A percentile compares a stretch with the other conserved stretches of the same genome.
phyloP scores from a whole-genome alignment of 2,797 vertebrate genomes.

The Sebastes ruberrimus region DNA sequence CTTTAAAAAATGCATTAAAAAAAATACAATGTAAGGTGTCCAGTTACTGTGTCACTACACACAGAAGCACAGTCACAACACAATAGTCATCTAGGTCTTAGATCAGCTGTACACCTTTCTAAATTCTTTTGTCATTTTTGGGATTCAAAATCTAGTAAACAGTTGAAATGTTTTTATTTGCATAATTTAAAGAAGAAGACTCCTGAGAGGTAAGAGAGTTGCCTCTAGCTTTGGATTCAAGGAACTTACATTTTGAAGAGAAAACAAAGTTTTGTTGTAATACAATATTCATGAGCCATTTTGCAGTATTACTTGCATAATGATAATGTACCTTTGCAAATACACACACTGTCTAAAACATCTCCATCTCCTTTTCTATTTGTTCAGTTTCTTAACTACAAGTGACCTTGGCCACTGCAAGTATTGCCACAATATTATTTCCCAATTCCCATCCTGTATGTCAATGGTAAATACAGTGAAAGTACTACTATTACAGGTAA shows the following conservation, averaged over 20 bases:
- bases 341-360: not conserved
- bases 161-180: not conserved
- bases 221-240: not conserved
- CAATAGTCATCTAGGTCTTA: not conserved
- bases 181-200: not conserved
- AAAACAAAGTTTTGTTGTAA: not conserved
- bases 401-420: not conserved
- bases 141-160: not conserved
- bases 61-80: not conserved
- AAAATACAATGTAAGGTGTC: not conserved
- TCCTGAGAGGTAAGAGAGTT: not conserved
- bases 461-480: not conserved
- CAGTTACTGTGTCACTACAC: not conserved
- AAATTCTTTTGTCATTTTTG: not conserved
- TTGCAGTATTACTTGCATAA: not conserved
- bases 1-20: not conserved
- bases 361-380: not conserved
- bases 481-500: not conserved
- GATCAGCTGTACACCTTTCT: not conserved
- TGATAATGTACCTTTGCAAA: not conserved
- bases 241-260: not conserved
- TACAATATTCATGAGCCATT: conserved; percentile 1
- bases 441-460: not conserved
- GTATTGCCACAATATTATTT: not conserved
- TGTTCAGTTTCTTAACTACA: not conserved